These are phyloP conservation scores for Anabas testudineus DNA, from an alignment of 2,797 vertebrate genomes.

Conservation along the genomic window DNA sequence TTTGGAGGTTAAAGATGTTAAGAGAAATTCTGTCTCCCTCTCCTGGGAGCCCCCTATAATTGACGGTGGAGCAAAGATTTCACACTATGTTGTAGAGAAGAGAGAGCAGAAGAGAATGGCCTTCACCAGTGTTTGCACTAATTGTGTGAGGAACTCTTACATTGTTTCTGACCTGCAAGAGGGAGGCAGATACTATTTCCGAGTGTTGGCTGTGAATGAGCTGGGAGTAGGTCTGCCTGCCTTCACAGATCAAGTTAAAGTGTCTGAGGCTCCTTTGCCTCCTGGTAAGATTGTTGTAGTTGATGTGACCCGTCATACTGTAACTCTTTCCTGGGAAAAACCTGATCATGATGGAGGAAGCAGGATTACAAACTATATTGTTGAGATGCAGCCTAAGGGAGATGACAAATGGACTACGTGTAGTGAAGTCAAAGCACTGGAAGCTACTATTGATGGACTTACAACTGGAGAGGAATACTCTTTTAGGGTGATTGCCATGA, in stretches of 20 bases:
- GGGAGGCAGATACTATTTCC: conserved; percentile 94
- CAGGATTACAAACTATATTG: conserved; percentile 94
- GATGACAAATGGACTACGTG: conserved; percentile 95
- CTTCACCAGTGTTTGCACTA: conserved; percentile 92
- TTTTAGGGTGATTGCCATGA: conserved; percentile 94
- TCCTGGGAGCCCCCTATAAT: conserved; percentile 97
- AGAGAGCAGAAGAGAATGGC: conserved; percentile 96
- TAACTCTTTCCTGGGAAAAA: conserved; percentile 96
- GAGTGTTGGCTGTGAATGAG: conserved; percentile 96
- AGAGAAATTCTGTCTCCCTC: conserved; percentile 91
- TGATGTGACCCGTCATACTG: conserved; percentile 92
- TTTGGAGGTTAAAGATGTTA: conserved; percentile 92
- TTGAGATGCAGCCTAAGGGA: conserved; percentile 97
- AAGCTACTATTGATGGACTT: conserved; percentile 91
- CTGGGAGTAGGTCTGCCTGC: conserved; percentile 94
- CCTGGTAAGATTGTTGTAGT: conserved; percentile 92
- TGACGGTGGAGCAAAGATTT: conserved; percentile 98
- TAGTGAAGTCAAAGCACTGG: conserved; percentile 92
- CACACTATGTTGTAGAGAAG: conserved; percentile 97
- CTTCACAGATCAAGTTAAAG: conserved; percentile 90
- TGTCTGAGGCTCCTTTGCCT: conserved; percentile 92
- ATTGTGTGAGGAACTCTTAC: conserved; percentile 93
- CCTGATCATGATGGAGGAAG: conserved; percentile 98
- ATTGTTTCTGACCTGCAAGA: conserved; percentile 92
- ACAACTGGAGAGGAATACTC: conserved; percentile 93